Conservation (phyloP, 2,797 vertebrate genomes). For the Sebastes alutus region DNA sequence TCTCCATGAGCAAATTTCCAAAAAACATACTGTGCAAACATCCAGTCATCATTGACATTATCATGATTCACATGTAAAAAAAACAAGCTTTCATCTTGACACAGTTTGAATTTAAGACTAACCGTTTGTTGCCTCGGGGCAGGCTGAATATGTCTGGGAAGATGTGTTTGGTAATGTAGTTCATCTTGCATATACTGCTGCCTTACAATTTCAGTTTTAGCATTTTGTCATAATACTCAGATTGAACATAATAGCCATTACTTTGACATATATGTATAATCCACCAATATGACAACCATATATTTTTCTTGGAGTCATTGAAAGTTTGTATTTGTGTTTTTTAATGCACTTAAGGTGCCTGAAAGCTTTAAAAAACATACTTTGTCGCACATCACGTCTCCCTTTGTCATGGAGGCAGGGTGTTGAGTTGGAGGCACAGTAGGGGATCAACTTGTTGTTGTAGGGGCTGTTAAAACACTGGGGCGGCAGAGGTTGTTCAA, state of each 20-base stretch:
- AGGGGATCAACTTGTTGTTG: constrained; percentile 5
- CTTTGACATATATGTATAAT: not conserved
- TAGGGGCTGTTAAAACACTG: constrained; percentile 3
- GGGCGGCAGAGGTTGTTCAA: not conserved
- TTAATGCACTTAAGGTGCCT: not conserved
- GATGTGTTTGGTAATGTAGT: constrained; percentile 3
- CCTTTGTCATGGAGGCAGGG: constrained; percentile 5
- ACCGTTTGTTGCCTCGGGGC: constrained; percentile 20
- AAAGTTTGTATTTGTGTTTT: not conserved
- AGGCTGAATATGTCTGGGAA: constrained; percentile 25
- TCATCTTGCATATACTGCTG: not conserved
- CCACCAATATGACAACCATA: not conserved
- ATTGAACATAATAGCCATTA: not conserved
- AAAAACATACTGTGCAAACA: constrained; percentile 5
- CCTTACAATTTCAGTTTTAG: not conserved
- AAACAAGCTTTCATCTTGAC: constrained; percentile 25
- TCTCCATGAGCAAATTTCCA: not conserved
- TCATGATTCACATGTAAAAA: constrained; percentile 7
- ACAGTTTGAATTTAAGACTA: constrained; percentile 33
- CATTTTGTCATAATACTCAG: constrained; percentile 3
- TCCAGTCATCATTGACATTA: constrained; percentile 13
- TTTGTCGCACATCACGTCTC: not conserved
- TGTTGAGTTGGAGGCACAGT: not conserved
- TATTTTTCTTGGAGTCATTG: not conserved
- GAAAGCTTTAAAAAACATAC: too few species aligned